A percentile compares a stretch with the other conserved stretches of the same genome.
phyloP scores from a whole-genome alignment of 2,797 vertebrate species.

The Lacerta viridis region DNA sequence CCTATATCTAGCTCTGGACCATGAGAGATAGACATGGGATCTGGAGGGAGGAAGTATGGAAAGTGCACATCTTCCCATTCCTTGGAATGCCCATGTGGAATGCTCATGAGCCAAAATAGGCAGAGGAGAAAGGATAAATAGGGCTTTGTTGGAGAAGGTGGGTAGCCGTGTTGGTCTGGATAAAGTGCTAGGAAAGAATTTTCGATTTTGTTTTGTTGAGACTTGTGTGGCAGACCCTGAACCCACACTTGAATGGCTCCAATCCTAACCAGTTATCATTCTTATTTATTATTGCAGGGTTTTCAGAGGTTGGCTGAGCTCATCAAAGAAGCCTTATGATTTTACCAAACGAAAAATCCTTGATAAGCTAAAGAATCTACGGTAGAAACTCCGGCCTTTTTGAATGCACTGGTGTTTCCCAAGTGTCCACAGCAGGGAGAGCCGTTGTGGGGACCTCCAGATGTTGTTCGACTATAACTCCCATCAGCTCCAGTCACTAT shows the following conservation, averaged over 20 bases:
- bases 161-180: too few relatives aligned
- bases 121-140: neutral
- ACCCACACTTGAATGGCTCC: neutral
- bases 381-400: neutral
- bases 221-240: neutral
- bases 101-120: neutral
- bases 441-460: too few relatives aligned
- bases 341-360: constrained; percentile 40
- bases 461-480: too few relatives aligned
- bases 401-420: neutral
- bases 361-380: constrained; percentile 9
- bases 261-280: too few relatives aligned
- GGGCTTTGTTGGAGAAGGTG: too few relatives aligned
- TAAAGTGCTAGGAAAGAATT: too few relatives aligned
- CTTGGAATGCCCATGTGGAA: neutral
- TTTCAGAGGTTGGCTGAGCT: constrained; percentile 89
- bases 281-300: constrained; percentile 82
- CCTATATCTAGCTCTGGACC: neutral
- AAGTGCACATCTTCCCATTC: too few relatives aligned
- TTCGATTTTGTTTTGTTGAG: too few relatives aligned
- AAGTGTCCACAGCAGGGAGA: too few relatives aligned
- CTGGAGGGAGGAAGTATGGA: neutral
- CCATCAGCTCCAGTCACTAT: too few relatives aligned
- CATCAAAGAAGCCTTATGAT: constrained; percentile 87
- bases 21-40: neutral